phyloP scores from a whole-genome alignment of 2,113 vertebrate species.

The Aspiorhynchus laticeps region DNA sequence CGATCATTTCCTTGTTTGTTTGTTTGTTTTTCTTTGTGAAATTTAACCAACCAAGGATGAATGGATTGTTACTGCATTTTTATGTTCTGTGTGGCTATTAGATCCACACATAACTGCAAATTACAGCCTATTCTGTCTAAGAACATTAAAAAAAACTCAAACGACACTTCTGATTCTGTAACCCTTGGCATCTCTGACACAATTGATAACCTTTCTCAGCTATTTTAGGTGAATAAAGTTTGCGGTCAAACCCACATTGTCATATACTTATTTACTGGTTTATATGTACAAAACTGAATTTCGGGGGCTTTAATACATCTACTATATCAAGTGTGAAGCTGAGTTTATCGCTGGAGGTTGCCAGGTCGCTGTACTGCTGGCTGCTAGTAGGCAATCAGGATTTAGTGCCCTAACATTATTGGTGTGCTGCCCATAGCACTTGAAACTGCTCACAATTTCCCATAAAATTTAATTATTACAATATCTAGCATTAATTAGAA shows the following conservation, averaged over 20 bases:
- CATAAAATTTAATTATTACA: too few species aligned
- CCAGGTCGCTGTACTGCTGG: not conserved
- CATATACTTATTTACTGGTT: not conserved
- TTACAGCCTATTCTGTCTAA: not conserved
- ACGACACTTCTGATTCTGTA: not conserved
- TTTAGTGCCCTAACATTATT: too few species aligned
- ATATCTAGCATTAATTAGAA: too few species aligned
- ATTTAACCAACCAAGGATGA: too few species aligned
- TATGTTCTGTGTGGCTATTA: not conserved
- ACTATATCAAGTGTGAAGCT: not conserved
- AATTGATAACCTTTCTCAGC: not conserved
- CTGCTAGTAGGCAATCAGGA: not conserved
- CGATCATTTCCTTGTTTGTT: too few species aligned
- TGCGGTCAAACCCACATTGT: not conserved
- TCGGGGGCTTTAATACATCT: not conserved
- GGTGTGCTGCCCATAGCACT: too few species aligned
- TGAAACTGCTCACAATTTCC: too few species aligned
- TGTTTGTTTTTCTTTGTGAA: too few species aligned
- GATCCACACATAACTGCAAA: not conserved
- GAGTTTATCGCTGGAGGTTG: not conserved
- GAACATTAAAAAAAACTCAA: not conserved
- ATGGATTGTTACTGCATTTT: too few species aligned
- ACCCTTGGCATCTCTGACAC: not conserved
- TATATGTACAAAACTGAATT: not conserved
- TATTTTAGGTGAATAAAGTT: not conserved